Base-by-base conservation (phyloP, 2,113 vertebrate species). In the Petroica traversi region DNA sequence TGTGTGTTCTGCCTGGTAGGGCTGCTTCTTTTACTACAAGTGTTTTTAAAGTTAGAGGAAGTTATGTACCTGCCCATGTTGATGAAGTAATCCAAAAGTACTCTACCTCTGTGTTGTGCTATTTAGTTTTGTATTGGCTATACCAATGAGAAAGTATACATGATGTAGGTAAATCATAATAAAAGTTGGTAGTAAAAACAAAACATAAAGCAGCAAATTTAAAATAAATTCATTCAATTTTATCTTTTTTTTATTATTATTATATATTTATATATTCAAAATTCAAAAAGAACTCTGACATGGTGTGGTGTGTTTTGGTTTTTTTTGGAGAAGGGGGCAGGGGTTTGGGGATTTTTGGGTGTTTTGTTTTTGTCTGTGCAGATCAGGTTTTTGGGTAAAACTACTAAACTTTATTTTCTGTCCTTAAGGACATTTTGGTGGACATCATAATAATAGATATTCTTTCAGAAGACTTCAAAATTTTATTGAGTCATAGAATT, bases 321-420 rank as follows among this genome's bases (percentile, higher is more conserved):
- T 24, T 43, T 20, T 17, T 26, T 16, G 4, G 29, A 19, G 36
- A 9, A 5, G 18, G 19, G 6, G 3, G 17, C 0, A 1, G 9
- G 28, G 12, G 4, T 1, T 14, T 40, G 23, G 6, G 6, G 14
- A 18, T 22, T 48, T 62, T 36, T 12, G 4, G 5, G 5, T 33
- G 12, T 6, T 1, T 23, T 36, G 8, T 6, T n/a, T 20, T n/a
- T 29, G 16, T 55, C 8, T 71, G 23, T 18, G 23, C 16, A 31
- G 33, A 33, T 85, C 45, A 52, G 3, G 1, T 19, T 73, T 92
- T 73, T 15, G 28, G 11, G 7, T 85, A 28, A 54, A 61, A 33
- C 9, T 77, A 12, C 14, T 61, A 13, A 76, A 34, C 5, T 93
- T 59, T 0, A 7, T 55, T 83, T 78, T 58, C 14, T 71, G 4